phyloP scores from a whole-genome alignment of 2,797 vertebrate species.

The Coregonus suidteri region DNA sequence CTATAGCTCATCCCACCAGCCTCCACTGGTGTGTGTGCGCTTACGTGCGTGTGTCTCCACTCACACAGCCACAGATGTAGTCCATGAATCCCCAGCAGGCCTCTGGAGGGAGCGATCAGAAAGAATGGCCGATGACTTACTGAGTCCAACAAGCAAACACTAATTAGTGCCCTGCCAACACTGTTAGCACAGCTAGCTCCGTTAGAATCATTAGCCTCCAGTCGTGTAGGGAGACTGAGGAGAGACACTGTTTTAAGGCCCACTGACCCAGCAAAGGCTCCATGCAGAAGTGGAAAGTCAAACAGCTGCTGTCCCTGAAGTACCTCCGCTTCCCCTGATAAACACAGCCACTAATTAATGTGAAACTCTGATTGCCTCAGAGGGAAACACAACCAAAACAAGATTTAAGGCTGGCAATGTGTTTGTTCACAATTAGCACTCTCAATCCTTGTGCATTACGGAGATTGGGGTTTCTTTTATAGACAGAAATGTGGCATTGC shows the following conservation, averaged over 20 bases:
- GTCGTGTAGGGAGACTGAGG: background rate
- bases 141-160: slow-evolving; percentile 15
- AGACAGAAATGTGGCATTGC: background rate
- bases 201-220: background rate
- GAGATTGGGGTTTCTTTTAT: background rate
- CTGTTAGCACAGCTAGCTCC: background rate
- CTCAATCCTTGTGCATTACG: background rate
- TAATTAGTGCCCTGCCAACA: slow-evolving; percentile 15
- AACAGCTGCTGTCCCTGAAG: background rate
- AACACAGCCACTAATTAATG: slow-evolving; percentile 7
- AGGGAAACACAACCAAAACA: slow-evolving; percentile 2
- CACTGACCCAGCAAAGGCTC: background rate
- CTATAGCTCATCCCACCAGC: no score
- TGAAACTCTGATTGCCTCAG: background rate
- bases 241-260: background rate
- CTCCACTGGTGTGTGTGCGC: no score
- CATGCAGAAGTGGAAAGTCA: background rate
- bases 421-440: background rate
- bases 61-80: background rate
- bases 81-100: background rate
- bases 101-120: background rate
- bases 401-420: background rate
- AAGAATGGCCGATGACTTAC: slow-evolving; percentile 9
- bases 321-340: background rate
- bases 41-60: background rate